These are phyloP conservation scores for Chrysolina haemoptera DNA, from an alignment of 2,888 invertebrate species.

Conservation along the genomic window DNA sequence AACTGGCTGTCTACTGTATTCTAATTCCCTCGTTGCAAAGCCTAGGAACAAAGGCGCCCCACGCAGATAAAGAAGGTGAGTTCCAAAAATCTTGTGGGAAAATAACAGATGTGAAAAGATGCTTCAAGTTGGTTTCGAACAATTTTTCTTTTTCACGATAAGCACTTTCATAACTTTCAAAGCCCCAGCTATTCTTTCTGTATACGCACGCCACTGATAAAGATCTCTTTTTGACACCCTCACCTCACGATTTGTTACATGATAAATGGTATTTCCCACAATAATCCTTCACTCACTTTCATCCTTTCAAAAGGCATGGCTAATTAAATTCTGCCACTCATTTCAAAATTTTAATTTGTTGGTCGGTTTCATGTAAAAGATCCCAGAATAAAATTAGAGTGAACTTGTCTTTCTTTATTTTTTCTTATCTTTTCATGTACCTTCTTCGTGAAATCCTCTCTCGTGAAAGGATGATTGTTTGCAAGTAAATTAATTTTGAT, in stretches of 20 bases:
- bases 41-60: too few species aligned
- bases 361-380: conserved; percentile 45
- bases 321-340: conserved; percentile 66
- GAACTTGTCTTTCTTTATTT: conserved; percentile 24
- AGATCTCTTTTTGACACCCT: conserved; percentile 62
- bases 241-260: conserved; percentile 63
- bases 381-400: conserved; percentile 41
- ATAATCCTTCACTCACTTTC: conserved; percentile 56
- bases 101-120: too few species aligned
- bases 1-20: too few species aligned
- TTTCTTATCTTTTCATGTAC: conserved; percentile 20
- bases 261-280: conserved; percentile 63
- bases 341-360: conserved; percentile 54
- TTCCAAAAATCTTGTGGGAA: too few species aligned
- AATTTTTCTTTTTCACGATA: too few species aligned
- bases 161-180: not conserved
- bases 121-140: too few species aligned
- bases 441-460: conserved; percentile 2
- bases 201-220: conserved; percentile 29
- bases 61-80: too few species aligned
- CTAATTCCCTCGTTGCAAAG: too few species aligned
- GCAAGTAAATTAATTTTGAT: too few species aligned
- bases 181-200: too few species aligned
- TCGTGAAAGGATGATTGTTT: not conserved
- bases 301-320: conserved; percentile 56